A percentile compares a stretch with the other conserved stretches of the same genome.
Conservation (phyloP, 2,797 vertebrate species). For the Staurois parvus region DNA sequence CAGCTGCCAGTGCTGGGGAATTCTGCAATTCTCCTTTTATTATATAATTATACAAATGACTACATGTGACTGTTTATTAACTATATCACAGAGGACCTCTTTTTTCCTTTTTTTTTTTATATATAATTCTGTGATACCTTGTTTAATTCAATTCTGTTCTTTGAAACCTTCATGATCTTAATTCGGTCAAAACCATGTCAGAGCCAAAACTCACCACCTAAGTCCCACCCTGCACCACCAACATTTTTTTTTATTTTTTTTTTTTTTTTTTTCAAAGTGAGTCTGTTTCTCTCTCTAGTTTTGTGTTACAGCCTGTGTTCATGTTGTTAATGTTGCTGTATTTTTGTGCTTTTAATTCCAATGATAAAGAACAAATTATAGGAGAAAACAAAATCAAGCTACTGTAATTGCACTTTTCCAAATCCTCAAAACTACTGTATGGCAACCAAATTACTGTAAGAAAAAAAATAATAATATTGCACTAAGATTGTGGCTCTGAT, state of each 20-base stretch:
- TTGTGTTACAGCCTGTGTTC: conserved; percentile 88
- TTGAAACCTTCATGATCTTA: conserved; percentile 75
- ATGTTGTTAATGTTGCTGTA: conserved; percentile 94
- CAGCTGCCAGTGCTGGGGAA: conserved; percentile 71
- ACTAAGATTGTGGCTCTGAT: conserved; percentile 84
- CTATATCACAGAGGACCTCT: conserved; percentile 78
- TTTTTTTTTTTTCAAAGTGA: conserved; percentile 74
- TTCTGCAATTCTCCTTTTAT: conserved; percentile 73
- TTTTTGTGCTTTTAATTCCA: conserved; percentile 93
- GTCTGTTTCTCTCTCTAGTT: conserved; percentile 82
- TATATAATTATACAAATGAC: conserved; percentile 77
- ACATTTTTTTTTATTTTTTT: conserved; percentile 50
- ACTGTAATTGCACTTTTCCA: conserved; percentile 89
- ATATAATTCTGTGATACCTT: conserved; percentile 79
- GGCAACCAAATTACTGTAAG: conserved; percentile 97
- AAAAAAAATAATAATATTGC: conserved; percentile 94
- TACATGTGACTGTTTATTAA: conserved; percentile 81
- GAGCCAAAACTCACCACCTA: conserved; percentile 70
- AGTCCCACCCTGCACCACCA: conserved; percentile 66
- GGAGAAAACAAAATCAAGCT: conserved; percentile 73
- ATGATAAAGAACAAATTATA: conserved; percentile 82
- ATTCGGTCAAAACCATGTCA: conserved; percentile 76
- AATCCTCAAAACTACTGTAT: conserved; percentile 91
- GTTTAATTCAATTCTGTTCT: conserved; percentile 79
- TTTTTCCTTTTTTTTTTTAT: not conserved